These are phyloP conservation scores for Corythucha ciliata DNA, from an alignment of 2,888 invertebrate genomes.

Conservation along the genomic window DNA sequence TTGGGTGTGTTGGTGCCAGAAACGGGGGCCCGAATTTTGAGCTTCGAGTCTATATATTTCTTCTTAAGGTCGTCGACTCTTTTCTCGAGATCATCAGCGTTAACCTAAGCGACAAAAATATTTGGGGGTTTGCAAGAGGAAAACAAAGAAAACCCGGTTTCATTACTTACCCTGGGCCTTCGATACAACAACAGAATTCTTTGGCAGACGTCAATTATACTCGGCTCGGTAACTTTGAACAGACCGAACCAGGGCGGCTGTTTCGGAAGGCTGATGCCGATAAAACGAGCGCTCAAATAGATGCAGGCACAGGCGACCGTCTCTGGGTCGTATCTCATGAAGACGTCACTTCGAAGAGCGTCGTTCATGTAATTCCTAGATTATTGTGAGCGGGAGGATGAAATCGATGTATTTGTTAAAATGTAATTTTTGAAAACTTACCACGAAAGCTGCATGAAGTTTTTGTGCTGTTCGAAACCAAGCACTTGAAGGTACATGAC, in stretches of 20 bases:
- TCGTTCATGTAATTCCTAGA: constrained; percentile 97
- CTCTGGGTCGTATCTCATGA: constrained; percentile 90
- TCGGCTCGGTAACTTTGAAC: constrained; percentile 73
- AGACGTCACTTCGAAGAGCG: constrained; percentile 90
- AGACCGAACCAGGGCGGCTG: constrained; percentile 83
- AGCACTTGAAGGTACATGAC: constrained; percentile 92
- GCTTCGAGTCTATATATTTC: constrained; percentile 56
- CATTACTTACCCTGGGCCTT: constrained; percentile 60
- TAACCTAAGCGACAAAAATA: constrained; percentile 44
- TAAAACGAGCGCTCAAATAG: constrained; percentile 81
- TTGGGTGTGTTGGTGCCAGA: constrained; percentile 42
- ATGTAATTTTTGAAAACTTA: constrained; percentile 39
- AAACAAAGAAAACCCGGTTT: constrained; percentile 4
- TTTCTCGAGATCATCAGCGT: constrained; percentile 62
- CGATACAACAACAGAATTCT: constrained; percentile 76
- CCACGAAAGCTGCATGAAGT: constrained; percentile 94
- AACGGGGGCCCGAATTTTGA: constrained; percentile 41
- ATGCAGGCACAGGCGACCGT: constrained; percentile 99
- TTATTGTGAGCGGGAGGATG: constrained; percentile 12
- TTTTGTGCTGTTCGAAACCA: constrained; percentile 75
- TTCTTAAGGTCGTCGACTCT: constrained; percentile 63
- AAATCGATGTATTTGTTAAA: background rate
- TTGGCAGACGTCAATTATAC: constrained; percentile 73
- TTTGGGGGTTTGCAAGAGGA: constrained; percentile 11
- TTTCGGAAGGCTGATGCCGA: constrained; percentile 75